These are phyloP conservation scores for Dicranocentrus wangi DNA, from an alignment of 2,888 invertebrate species.

Conservation along the genomic window DNA sequence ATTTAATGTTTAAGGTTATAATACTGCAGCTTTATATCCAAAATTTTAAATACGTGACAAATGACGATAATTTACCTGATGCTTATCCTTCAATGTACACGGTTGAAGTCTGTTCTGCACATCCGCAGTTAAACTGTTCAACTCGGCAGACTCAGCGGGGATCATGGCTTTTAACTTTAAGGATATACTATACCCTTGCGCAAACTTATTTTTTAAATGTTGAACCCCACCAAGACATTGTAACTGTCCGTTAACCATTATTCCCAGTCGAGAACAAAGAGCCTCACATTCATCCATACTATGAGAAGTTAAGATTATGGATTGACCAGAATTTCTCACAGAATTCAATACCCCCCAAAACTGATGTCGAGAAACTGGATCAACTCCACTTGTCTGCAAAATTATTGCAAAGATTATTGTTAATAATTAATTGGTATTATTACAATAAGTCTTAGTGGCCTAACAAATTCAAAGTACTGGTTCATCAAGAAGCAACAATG, in stretches of 20 bases:
- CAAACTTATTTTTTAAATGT: conserved; percentile 83
- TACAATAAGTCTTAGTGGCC: no score
- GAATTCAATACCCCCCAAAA: conserved; percentile 80
- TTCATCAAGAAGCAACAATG: conserved; percentile 84
- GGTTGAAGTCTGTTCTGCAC: conserved; percentile 78
- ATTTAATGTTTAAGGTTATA: no score
- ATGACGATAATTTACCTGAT: no score
- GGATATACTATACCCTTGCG: conserved; percentile 77
- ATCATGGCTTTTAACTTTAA: conserved; percentile 61
- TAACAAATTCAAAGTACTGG: conserved; percentile 74
- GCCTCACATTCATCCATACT: conserved; percentile 93
- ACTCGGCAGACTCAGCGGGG: conserved; percentile 44
- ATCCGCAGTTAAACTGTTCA: conserved; percentile 25
- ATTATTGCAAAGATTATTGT: no score
- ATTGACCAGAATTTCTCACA: conserved; percentile 77
- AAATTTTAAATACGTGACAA: no score
- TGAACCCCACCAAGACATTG: conserved; percentile 84
- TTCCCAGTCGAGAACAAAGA: conserved; percentile 84
- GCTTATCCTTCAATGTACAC: conserved; percentile 82
- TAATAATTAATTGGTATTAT: no score
- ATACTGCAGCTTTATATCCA: no score
- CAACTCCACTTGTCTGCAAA: conserved; percentile 77
- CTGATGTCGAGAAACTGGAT: conserved; percentile 81
- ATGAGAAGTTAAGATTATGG: conserved; percentile 82
- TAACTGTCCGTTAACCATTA: conserved; percentile 84